Evolutionary conservation across 1,140 invertebrate species (phyloP), one percentile per base, ranked within the genome.

Genomic region (Orchesella cincta): DNA sequence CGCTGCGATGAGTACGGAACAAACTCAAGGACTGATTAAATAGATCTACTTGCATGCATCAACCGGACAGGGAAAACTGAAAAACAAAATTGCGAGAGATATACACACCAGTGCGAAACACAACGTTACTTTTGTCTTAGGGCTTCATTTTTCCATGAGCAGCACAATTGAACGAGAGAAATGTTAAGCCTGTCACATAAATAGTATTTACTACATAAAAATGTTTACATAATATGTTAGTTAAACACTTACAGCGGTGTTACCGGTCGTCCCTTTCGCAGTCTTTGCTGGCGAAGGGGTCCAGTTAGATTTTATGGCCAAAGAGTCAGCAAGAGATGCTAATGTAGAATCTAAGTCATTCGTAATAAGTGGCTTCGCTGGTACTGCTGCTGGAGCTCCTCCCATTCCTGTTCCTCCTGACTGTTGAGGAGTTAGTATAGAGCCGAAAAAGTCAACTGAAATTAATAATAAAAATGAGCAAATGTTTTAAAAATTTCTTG

Each of bases 391-490:
- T 76, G 75, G 31, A 31, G 74, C 34, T 31, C 12, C 64, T 23
- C 79, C 75, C 51, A 29, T 67, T 5, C n/a, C 28, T 20, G 75
- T 73, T 16, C 52, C 23, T 54, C 74, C 74, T 23, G 79, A 78
- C 67, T 78, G 77, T 35, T 82, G 79, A 20, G 81, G 81, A 12
- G 79, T 80, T 39, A 82, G 51, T 52, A 82, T 82, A 16, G 79
- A 80, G 18, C 81, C 81, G 64, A 82, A 82, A 75, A 82, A 82
- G 70, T 82, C 81, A 54, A 82, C 80, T 83, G 80, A 28, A 73
- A 81, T 72, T 28, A 28, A 73, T 79, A 77, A 77, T 26, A 76
- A 75, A 33, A 80, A 76, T 54, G 36, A 36, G 28, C 34, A n/a
- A 74, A 52, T 36, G 23, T 62, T 51, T 23, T 33, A 31, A 67